phyloP scores from a whole-genome alignment of 2,113 vertebrate species.

The Amphiprion ocellaris region DNA sequence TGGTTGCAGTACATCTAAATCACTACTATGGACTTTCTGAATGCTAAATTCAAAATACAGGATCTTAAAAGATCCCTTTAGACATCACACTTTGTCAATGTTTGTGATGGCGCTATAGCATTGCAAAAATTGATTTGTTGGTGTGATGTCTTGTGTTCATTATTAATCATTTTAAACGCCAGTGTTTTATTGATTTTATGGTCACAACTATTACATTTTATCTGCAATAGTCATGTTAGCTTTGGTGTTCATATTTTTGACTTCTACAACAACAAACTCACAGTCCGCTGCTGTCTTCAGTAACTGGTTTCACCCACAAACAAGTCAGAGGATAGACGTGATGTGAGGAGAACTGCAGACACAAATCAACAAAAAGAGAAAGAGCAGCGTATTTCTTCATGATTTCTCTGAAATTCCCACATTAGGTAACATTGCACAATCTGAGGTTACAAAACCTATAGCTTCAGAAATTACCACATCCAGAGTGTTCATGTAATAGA shows the following conservation, averaged over 20 bases:
- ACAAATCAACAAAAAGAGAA: neutral
- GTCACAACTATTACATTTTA: too few relatives aligned
- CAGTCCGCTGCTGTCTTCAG: slow-evolving; percentile 89
- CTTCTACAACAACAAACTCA: slow-evolving; percentile 83
- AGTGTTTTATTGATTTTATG: neutral
- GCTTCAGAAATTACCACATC: neutral
- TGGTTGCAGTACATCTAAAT: too few relatives aligned
- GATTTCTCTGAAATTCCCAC: slow-evolving; percentile 1
- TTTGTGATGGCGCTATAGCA: neutral
- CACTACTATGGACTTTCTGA: neutral
- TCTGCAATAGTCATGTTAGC: neutral
- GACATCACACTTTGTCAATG: neutral
- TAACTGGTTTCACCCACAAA: slow-evolving; percentile 94
- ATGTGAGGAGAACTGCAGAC: slow-evolving; percentile 92
- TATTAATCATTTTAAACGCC: neutral
- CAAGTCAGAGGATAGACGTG: slow-evolving; percentile 92
- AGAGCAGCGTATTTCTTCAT: neutral
- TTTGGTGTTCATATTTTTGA: neutral
- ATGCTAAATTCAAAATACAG: neutral
- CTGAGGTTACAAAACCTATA: slow-evolving; percentile 3
- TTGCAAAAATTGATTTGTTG: too few relatives aligned
- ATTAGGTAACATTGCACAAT: neutral
- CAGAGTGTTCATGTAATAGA: neutral
- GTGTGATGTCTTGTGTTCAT: neutral
- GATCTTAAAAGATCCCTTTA: neutral